Conservation (phyloP, 2,113 vertebrate genomes). For the Pithys albifrons region DNA sequence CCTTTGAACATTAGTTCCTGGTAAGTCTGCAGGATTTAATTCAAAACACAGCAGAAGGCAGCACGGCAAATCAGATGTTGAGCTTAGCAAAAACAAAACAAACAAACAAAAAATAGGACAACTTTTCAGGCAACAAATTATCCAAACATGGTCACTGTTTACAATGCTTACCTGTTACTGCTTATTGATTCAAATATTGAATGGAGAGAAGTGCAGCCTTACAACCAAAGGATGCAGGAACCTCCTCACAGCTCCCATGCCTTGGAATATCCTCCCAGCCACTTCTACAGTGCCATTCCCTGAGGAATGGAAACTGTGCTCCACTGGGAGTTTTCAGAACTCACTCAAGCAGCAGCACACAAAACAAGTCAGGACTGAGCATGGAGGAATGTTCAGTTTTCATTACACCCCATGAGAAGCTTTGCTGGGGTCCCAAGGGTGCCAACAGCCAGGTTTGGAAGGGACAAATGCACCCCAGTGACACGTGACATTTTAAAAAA, state of each 20-base stretch:
- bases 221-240: not conserved
- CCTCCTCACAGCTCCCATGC: not conserved
- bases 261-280: not conserved
- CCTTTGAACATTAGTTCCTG: not conserved
- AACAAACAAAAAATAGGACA: not conserved
- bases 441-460: not conserved
- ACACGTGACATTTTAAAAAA: not conserved
- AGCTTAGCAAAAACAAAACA: not conserved
- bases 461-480: not conserved
- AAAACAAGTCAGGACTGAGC: not conserved
- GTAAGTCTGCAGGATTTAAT: not conserved
- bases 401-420: not conserved
- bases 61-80: not conserved
- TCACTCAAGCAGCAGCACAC: not conserved
- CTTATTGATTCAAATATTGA: not conserved
- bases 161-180: not conserved
- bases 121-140: not conserved
- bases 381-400: not conserved
- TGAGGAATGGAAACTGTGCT: not conserved
- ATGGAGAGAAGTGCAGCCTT: not conserved
- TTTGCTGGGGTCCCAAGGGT: not conserved
- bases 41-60: not conserved
- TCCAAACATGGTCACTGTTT: not conserved
- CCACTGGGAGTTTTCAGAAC: not conserved
- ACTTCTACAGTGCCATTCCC: not conserved